These are phyloP conservation scores for Drosophila grimshawi DNA, from an alignment of 1,140 invertebrate genomes.

Conservation along the genomic window DNA sequence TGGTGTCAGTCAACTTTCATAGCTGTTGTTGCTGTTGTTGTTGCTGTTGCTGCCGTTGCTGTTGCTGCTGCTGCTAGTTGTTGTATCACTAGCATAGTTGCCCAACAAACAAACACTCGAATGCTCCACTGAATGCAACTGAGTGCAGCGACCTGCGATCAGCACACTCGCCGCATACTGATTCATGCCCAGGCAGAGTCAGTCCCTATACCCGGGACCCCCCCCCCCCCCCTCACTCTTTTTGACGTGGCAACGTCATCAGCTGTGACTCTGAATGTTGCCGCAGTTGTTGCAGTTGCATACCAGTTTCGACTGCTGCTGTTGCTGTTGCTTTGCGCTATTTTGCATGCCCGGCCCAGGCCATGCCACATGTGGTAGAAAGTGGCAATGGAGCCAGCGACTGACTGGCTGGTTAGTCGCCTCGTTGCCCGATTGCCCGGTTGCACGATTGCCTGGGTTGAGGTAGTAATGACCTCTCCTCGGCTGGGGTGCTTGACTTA, in stretches of 20 bases:
- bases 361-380: constrained; percentile 46
- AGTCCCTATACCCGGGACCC: constrained; percentile 1
- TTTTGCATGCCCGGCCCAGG: constrained; percentile 61
- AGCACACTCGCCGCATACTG: constrained; percentile 52
- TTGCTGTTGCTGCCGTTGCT: constrained; percentile 30
- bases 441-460: constrained; percentile 1
- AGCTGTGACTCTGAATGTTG: constrained; percentile 16
- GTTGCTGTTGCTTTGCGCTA: constrained; percentile 69
- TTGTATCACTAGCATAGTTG: constrained; percentile 81
- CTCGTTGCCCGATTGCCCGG: neutral
- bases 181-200: constrained; percentile 54
- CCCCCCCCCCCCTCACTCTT: neutral
- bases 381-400: constrained; percentile 24
- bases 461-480: constrained; percentile 47
- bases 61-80: constrained; percentile 42
- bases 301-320: neutral
- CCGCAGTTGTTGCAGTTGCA: constrained; percentile 9
- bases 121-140: constrained; percentile 72
- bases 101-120: constrained; percentile 74
- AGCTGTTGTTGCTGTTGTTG: constrained; percentile 44
- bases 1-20: constrained; percentile 77
- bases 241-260: constrained; percentile 26
- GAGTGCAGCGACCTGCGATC: constrained; percentile 76
- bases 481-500: constrained; percentile 48
- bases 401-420: constrained; percentile 5